Evolutionary conservation across 35 echinoderm and acorn worm species (phyloP), one percentile per base, ranked within the genome.

Genomic region (Chiridota heheva): DNA sequence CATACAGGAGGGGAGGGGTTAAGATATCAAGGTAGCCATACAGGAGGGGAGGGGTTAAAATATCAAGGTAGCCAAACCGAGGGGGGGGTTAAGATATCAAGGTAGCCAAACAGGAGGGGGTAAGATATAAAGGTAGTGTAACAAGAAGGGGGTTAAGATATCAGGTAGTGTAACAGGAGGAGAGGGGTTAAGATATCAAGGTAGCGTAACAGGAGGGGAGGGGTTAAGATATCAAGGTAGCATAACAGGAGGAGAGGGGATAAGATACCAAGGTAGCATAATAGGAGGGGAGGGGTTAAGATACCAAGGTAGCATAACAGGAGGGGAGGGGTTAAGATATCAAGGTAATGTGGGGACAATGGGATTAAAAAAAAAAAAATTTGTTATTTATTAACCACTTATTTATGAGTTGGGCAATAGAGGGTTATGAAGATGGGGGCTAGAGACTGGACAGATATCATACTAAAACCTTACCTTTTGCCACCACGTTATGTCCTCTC

Each of bases 381-480:
- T 18, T 56, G 24, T 56, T 16, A 16, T 18, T 56, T 18, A 24
- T 16, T 18, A 56, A 18, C 49, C 16, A 56, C 49, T 18, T 18
- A 24, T 56, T 18, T 24, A 16, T 56, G 49, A 24, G 16, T 16
- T 56, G 49, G 24, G 24, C 16, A 56, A 24, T 16, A 18, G 49
- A 56, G 16, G 16, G 49, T 16, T 56, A 56, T 56, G 25, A 60
- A 60, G 7, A 3, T n/a, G 53, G 2, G 18, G 7, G 27, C 53
- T 26, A 1, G 7, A 15, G 0, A 28, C 58, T 22, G 24, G 5
- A 22, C 18, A 22, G 12, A 58, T 3, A 4, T 22, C 29, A 22
- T 3, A 37, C 32, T 25, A 15, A 17, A 41, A 71, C 41, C 67
- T 74, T 16, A 74, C 70, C 44, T 74, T 74, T 34, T 44, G 4